Evolutionary conservation across 2,113 vertebrate genomes (phyloP), one percentile per base, ranked within the genome.

Genomic region (Chauna torquata): DNA sequence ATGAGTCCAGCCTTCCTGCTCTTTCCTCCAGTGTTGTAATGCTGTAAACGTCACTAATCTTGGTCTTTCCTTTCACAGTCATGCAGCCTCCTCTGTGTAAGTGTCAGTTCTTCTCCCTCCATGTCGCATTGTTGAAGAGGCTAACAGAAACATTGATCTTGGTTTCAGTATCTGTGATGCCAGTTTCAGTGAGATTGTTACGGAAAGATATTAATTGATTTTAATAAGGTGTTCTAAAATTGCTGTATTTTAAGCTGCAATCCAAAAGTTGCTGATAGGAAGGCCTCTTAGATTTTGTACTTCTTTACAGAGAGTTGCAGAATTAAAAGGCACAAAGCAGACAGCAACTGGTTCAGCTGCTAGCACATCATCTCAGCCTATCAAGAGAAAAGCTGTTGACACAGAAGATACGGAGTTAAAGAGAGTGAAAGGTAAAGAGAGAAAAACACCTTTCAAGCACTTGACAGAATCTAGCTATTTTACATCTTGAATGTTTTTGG

Each of bases 341-440:
- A 74, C 94, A 4, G 25, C 44, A 10, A 62, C 88, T 34, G 93
- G 62, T 16, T 61, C 96, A 24, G 76, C 96, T 54, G 58, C 90
- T 62, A 65, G 86, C 34, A 96, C 97, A 20, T 86, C 88, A 0
- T 96, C 96, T 59, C 96, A 79, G 54, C 86, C 97, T 19, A 55
- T 96, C 24, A 99, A 99, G 96, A 98, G 99, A 90, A 99, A 98
- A 98, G 97, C 95, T 13, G n/a, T 81, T 58, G 97, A 98, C 17
- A n/a, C 86, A 15, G 98, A 98, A 49, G 92, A 94, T 34, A 74
- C 91, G 9, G 95, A 97, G 7, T 86, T 94, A 64, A 99, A 99
- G 95, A 98, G 94, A 95, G 36, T 68, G 4, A 99, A 98, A 98
- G 93, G 98, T 86, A 95, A 95, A 42, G 70, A 83, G 45, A 84